A percentile compares a stretch with the other conserved stretches of the same genome.
Evolutionary conservation across 2,888 invertebrate genomes (phyloP).

Genomic region (Morinoia aosen): DNA sequence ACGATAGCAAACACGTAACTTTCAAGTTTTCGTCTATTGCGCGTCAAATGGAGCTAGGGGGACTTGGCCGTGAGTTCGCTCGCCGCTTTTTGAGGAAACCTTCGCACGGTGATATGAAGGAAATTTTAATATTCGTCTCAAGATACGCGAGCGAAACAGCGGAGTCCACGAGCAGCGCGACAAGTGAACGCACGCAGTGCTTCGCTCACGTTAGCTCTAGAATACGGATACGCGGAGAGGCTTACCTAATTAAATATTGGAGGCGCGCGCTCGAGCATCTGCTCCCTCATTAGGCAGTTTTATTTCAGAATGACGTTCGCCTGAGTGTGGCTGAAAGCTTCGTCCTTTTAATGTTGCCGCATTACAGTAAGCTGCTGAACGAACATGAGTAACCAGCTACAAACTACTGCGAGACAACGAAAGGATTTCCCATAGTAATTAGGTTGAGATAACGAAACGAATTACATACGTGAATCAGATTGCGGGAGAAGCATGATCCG

Average conservation of each 20-base stretch:
- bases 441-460: not conserved
- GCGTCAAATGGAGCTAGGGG: not conserved
- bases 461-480: too few relatives aligned
- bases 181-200: not conserved
- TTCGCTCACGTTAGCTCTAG: not conserved
- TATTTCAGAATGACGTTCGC: not conserved
- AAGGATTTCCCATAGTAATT: not conserved
- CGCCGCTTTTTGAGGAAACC: not conserved
- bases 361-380: not conserved
- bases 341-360: not conserved
- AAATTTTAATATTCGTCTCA: conserved; percentile 43
- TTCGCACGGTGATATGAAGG: conserved; percentile 22
- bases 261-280: not conserved
- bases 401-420: not conserved
- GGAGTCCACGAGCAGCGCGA: not conserved
- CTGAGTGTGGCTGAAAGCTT: not conserved
- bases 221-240: not conserved
- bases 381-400: not conserved
- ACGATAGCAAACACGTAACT: not conserved
- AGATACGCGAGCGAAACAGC: not conserved
- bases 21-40: not conserved
- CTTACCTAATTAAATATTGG: conserved; percentile 31
- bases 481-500: too few relatives aligned
- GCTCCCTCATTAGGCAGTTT: not conserved
- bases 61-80: not conserved